Percentiles rank a stretch among this genome's conserved stretches.
Conservation (phyloP, 2,797 vertebrate species). For the Poeciliopsis turneri region DNA sequence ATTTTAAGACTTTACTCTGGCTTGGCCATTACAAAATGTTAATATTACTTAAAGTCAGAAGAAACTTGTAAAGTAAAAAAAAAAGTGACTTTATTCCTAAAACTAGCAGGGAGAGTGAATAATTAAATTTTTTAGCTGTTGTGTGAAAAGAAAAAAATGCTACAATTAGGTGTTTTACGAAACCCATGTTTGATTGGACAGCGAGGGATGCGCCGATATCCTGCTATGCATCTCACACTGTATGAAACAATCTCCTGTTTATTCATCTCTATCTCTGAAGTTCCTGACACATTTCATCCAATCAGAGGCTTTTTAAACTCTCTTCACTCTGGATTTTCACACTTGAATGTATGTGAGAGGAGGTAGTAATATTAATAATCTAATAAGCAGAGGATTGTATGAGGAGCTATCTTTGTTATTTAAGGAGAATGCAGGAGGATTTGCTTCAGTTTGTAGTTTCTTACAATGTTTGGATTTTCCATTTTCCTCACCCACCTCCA, state of each 20-base stretch:
- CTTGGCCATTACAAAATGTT: background rate
- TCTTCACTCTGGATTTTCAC: constrained; percentile 43
- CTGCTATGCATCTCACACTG: constrained; percentile 85
- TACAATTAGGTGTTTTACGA: constrained; percentile 85
- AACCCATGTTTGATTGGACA: constrained; percentile 91
- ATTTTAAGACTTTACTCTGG: too few species aligned
- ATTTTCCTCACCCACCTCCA: constrained; percentile 44
- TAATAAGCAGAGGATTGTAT: constrained; percentile 60
- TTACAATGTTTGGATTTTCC: constrained; percentile 45
- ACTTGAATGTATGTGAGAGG: constrained; percentile 68
- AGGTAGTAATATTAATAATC: constrained; percentile 32
- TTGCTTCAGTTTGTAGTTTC: constrained; percentile 26
- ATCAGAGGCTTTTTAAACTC: constrained; percentile 19
- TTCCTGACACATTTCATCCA: constrained; percentile 16
- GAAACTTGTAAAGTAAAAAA: background rate
- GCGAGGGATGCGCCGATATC: constrained; percentile 50
- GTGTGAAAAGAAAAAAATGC: too few species aligned
- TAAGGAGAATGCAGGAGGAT: background rate
- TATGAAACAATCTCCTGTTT: constrained; percentile 42
- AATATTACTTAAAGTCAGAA: background rate
- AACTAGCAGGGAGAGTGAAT: background rate
- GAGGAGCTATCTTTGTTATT: constrained; percentile 39
- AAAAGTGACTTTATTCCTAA: background rate
- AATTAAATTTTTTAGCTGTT: too few species aligned
- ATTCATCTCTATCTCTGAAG: constrained; percentile 31